Base-by-base conservation (phyloP, 2,888 invertebrate genomes). In the Oligia latruncula region DNA sequence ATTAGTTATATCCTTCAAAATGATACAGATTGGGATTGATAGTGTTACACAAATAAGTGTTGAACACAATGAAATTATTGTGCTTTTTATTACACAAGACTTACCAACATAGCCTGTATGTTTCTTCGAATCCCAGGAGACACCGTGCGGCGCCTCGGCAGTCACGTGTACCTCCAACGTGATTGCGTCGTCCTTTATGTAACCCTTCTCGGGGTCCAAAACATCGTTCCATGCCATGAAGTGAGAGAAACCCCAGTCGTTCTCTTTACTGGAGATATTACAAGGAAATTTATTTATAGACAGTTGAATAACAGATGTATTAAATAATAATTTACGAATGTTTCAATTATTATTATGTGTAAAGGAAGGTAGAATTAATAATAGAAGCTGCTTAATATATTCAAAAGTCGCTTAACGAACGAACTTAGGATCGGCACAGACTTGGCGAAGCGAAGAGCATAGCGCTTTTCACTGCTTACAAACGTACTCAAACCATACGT, bases 71-170 rank as follows among this genome's bases (percentile, higher is more conserved):
- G 2, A 20, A 60, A 68, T 0, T 20, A 43, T 20, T 35, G 13
- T 65, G 70, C 8, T 40, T 60, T 58, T 55, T 43, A 17, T 68
- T 65, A 23, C 40, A 64, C 40, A 72, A 70, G 43, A 92, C 97
- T 94, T 85, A 97, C 97, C 97, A 82, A 98, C 98, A 94, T 97
- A 98, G 77, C 98, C 98, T 23, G 99, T 99, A 94, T 99, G 99
- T 94, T 99, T 99, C 97, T 99, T 99, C 46, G 99, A 99, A 96
- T 99, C 99, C 99, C 99, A 99, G 58, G 99, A 98, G 13, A 98
- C 98, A n/a, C 99, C 99, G 91, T 99, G 99, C 2, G 99, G 99
- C 17, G 99, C 99, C 95, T 99, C 99, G 0, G 99, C 99, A 71
- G 97, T 97, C 15, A 99, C 99, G 92, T 98, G 98, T 40, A 99